Evolutionary conservation across 1,140 invertebrate species (phyloP).

Genomic region (Streblospio benedicti): DNA sequence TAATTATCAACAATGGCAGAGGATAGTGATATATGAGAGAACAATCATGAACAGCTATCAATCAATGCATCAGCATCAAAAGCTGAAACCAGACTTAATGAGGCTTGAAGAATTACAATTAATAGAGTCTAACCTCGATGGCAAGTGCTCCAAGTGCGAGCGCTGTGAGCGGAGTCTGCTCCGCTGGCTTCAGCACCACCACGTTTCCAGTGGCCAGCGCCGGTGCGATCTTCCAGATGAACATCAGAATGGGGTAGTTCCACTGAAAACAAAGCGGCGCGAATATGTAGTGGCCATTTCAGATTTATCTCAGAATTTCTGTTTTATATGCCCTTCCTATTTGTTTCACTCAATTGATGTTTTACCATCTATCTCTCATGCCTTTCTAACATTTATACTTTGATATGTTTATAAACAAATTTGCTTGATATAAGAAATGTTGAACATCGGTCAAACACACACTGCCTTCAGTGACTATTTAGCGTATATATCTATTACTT

Average conservation of each 20-base stretch:
- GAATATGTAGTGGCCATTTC: constrained; percentile 48
- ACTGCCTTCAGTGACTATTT: too few relatives aligned
- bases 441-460: too few relatives aligned
- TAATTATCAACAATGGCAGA: too few relatives aligned
- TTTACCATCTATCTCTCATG: background rate
- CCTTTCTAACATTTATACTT: too few relatives aligned
- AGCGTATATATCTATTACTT: too few relatives aligned
- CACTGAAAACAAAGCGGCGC: constrained; percentile 56
- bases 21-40: too few relatives aligned
- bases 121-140: constrained; percentile 30
- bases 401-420: too few relatives aligned
- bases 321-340: background rate
- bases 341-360: background rate
- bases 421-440: too few relatives aligned
- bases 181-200: constrained; percentile 57
- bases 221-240: constrained; percentile 54
- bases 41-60: too few relatives aligned
- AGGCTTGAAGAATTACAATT: background rate
- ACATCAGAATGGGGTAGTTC: constrained; percentile 52
- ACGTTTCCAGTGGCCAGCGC: constrained; percentile 56
- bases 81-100: background rate
- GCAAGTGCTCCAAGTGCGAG: constrained; percentile 31
- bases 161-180: constrained; percentile 52
- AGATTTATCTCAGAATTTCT: too few relatives aligned
- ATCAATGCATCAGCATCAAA: background rate